These are phyloP conservation scores for Piaya cayana DNA, from an alignment of 2,113 vertebrate genomes.

Conservation along the genomic window DNA sequence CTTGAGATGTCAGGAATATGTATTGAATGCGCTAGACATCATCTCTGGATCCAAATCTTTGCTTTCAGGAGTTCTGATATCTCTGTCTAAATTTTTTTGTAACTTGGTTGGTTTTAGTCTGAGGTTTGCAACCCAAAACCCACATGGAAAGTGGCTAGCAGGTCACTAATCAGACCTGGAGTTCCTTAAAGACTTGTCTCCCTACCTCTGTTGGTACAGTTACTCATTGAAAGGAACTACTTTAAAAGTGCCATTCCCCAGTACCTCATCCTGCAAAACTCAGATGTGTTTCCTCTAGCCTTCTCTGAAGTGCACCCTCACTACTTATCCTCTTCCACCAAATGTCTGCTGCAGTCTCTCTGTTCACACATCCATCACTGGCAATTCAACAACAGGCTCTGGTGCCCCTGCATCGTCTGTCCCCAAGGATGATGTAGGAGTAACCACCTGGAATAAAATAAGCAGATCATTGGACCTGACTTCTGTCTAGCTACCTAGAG, in stretches of 20 bases:
- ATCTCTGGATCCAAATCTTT: not conserved
- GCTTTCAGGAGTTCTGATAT: not conserved
- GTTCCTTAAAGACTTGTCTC: not conserved
- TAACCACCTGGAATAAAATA: not conserved
- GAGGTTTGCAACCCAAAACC: not conserved
- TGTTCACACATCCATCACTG: fast-evolving
- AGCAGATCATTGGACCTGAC: not conserved
- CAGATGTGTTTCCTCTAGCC: not conserved
- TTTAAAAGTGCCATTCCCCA: not conserved
- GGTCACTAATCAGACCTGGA: not conserved
- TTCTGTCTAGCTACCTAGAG: not conserved
- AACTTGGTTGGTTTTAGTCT: not conserved
- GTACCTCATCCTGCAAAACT: not conserved
- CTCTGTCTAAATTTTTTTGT: not conserved
- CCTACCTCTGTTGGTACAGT: not conserved
- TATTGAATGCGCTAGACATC: not conserved
- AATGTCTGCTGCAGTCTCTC: fast-evolving
- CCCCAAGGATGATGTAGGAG: not conserved
- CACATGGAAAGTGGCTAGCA: not conserved
- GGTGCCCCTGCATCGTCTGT: fast-evolving
- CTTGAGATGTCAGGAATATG: fast-evolving
- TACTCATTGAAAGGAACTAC: not conserved
- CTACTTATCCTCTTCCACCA: not conserved
- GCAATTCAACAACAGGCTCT: fast-evolving
- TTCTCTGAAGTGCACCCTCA: not conserved